Conservation (phyloP, 2,888 invertebrate species). For the Mechanitis mazaeus region DNA sequence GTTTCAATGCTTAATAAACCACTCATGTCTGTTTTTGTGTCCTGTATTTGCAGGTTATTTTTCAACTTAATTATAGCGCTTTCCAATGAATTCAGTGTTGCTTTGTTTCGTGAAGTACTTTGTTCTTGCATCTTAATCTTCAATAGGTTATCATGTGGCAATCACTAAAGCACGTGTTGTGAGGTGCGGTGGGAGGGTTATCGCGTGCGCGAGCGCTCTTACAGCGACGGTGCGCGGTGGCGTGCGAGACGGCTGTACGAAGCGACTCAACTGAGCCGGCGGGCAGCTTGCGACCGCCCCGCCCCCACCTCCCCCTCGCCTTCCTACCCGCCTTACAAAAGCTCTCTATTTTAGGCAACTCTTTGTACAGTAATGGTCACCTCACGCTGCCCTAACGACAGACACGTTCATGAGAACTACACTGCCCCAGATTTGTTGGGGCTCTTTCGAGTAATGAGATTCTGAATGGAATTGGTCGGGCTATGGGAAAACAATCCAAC, state of each 20-base stretch:
- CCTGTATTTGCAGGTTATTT: constrained; percentile 73
- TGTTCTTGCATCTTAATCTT: constrained; percentile 67
- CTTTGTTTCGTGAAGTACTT: constrained; percentile 67
- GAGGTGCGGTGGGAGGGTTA: constrained; percentile 52
- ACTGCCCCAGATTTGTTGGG: constrained; percentile 73
- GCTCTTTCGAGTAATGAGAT: constrained; percentile 73
- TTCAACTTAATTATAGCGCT: constrained; percentile 74
- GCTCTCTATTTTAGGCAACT: constrained; percentile 77
- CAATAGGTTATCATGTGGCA: constrained; percentile 35
- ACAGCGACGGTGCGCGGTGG: constrained; percentile 48
- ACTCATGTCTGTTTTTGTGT: constrained; percentile 65
- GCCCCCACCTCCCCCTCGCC: constrained; percentile 68
- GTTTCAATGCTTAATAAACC: constrained; percentile 55
- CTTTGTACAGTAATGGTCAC: constrained; percentile 77
- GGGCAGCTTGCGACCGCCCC: constrained; percentile 67
- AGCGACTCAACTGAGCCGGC: constrained; percentile 73
- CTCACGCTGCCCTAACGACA: constrained; percentile 76
- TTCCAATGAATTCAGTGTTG: constrained; percentile 70
- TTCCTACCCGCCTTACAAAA: constrained; percentile 72
- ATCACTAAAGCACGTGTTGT: constrained; percentile 54
- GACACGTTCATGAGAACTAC: constrained; percentile 74
- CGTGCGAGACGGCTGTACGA: constrained; percentile 70
- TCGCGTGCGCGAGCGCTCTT: constrained; percentile 64
- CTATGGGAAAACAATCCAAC: constrained; percentile 72
- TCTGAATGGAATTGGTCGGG: constrained; percentile 67